phyloP scores from a whole-genome alignment of 1,140 invertebrate genomes.

The Formica exsecta region DNA sequence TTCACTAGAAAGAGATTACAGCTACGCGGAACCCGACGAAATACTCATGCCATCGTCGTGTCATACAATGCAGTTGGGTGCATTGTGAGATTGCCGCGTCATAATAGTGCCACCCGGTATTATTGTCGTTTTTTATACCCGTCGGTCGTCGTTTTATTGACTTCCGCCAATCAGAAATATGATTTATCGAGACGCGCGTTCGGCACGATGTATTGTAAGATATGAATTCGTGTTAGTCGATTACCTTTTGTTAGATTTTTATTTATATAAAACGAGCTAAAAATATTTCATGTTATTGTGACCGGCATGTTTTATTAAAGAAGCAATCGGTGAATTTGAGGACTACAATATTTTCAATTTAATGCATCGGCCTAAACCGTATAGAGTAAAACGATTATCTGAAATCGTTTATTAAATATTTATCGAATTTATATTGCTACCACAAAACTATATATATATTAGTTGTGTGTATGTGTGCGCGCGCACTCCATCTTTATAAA shows the following conservation, averaged over 20 bases:
- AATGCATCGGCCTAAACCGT: slow-evolving; percentile 13
- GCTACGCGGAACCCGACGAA: slow-evolving; percentile 56
- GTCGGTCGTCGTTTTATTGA: slow-evolving; percentile 61
- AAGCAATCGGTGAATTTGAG: slow-evolving; percentile 31
- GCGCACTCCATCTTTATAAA: slow-evolving; percentile 43
- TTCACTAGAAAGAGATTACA: slow-evolving; percentile 67
- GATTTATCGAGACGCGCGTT: slow-evolving; percentile 64
- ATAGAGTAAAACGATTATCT: slow-evolving; percentile 34
- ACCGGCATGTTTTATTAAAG: slow-evolving; percentile 17
- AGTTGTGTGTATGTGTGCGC: background rate
- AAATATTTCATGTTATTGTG: background rate
- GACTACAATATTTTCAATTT: slow-evolving; percentile 30
- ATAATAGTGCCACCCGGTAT: slow-evolving; percentile 68
- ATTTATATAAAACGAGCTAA: background rate
- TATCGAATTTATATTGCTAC: slow-evolving; percentile 33
- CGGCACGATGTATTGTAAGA: slow-evolving; percentile 17
- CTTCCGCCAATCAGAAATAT: slow-evolving; percentile 66
- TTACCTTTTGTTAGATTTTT: background rate
- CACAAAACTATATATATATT: slow-evolving; percentile 34
- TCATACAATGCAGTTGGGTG: slow-evolving; percentile 62
- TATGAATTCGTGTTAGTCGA: slow-evolving; percentile 16
- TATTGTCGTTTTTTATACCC: slow-evolving; percentile 57
- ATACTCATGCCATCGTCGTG: slow-evolving; percentile 69
- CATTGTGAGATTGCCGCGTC: slow-evolving; percentile 66
- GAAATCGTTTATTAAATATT: slow-evolving; percentile 37